A percentile compares a stretch with the other conserved stretches of the same genome.
These are phyloP conservation scores for Taxidea taxus DNA, from an alignment of 2,113 vertebrate genomes.

Conservation along the genomic window DNA sequence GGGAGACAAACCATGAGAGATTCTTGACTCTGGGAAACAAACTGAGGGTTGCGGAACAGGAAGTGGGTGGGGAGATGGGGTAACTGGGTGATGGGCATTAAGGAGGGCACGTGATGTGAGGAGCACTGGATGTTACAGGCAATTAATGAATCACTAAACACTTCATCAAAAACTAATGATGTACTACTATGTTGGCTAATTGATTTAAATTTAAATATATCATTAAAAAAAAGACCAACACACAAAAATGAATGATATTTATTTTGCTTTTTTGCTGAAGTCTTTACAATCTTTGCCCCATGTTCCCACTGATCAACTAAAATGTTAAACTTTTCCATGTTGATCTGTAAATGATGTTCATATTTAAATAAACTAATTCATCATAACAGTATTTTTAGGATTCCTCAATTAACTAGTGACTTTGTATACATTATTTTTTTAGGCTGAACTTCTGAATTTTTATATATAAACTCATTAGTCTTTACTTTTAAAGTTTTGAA, in stretches of 20 bases:
- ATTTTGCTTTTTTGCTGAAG: background rate
- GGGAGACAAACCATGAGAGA: too few species aligned
- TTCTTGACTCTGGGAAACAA: too few species aligned
- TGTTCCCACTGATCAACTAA: background rate
- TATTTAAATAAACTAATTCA: conserved; percentile 10
- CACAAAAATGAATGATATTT: background rate
- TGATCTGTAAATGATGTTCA: background rate
- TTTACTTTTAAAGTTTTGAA: background rate
- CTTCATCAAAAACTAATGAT: too few species aligned
- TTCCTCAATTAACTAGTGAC: conserved; percentile 23
- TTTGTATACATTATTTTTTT: background rate
- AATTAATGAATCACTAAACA: too few species aligned
- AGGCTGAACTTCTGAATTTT: background rate
- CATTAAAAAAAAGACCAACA: too few species aligned
- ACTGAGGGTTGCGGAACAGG: too few species aligned
- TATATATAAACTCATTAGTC: background rate
- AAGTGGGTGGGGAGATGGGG: too few species aligned
- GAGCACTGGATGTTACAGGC: too few species aligned
- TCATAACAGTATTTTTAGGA: background rate
- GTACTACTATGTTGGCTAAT: too few species aligned
- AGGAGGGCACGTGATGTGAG: too few species aligned
- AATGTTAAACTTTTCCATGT: background rate
- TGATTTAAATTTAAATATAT: too few species aligned
- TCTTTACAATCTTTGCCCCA: background rate
- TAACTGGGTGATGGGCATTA: too few species aligned